Evolutionary conservation across 2,797 vertebrate species (phyloP).

Genomic region (Protosalanx chinensis): DNA sequence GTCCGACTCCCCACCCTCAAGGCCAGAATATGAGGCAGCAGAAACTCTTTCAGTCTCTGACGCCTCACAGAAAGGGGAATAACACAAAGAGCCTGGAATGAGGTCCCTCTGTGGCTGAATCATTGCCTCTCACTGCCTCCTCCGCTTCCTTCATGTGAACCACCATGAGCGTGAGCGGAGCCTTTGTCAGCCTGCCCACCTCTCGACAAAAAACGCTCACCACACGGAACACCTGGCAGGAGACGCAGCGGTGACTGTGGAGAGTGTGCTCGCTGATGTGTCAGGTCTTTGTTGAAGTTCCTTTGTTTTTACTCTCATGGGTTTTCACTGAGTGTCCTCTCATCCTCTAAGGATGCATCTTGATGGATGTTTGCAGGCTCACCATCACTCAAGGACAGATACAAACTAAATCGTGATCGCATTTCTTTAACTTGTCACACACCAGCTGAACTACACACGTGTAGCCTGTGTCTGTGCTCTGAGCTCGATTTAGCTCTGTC

Average conservation of each 20-base stretch:
- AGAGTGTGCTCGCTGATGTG: too few species aligned
- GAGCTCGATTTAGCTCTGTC: background rate
- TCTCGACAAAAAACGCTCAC: slow-evolving; percentile 26
- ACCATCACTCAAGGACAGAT: too few species aligned
- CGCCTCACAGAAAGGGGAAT: background rate
- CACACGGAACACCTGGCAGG: slow-evolving; percentile 31
- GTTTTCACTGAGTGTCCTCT: too few species aligned
- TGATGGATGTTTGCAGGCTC: too few species aligned
- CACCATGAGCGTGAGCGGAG: slow-evolving; percentile 11
- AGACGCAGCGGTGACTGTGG: too few species aligned
- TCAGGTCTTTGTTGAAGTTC: too few species aligned
- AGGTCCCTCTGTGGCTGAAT: slow-evolving; percentile 1
- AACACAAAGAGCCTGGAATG: background rate
- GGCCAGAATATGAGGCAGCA: background rate
- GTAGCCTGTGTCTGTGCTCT: too few species aligned
- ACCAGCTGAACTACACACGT: too few species aligned
- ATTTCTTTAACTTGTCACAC: too few species aligned
- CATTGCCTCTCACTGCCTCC: background rate
- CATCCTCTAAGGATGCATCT: too few species aligned
- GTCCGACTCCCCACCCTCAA: background rate
- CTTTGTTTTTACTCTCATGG: too few species aligned
- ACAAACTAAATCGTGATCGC: too few species aligned
- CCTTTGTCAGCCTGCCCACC: slow-evolving; percentile 34
- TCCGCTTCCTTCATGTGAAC: slow-evolving; percentile 3
- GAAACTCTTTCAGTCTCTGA: slow-evolving; percentile 4